phyloP scores from a whole-genome alignment of 2,797 vertebrate species.

The Oreochromis grahami region DNA sequence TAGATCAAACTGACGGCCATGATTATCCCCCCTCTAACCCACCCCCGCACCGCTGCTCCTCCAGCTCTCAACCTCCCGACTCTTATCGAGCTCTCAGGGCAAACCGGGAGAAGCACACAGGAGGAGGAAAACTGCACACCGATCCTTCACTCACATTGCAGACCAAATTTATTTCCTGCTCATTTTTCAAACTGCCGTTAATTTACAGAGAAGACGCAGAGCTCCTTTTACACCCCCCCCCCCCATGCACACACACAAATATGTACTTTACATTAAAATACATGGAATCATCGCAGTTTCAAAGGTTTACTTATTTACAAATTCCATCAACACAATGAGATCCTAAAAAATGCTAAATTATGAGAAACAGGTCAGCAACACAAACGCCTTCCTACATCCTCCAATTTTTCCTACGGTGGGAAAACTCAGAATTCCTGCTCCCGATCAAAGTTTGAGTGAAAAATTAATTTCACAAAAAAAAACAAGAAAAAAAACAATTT shows the following conservation, averaged over 20 bases:
- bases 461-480: neutral
- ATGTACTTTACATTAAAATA: neutral
- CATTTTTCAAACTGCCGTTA: slow-evolving; percentile 12
- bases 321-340: neutral
- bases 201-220: slow-evolving; percentile 8
- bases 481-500: neutral
- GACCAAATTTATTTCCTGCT: slow-evolving; percentile 26
- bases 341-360: slow-evolving; percentile 1
- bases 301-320: neutral
- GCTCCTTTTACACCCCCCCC: neutral
- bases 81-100: slow-evolving; percentile 35
- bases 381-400: slow-evolving; percentile 5
- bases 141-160: slow-evolving; percentile 11
- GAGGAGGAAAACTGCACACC: neutral
- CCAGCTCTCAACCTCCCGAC: neutral
- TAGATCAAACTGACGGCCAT: slow-evolving; percentile 73
- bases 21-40: slow-evolving; percentile 52
- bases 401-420: neutral
- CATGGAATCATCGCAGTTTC: neutral
- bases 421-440: slow-evolving; percentile 10
- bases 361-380: slow-evolving; percentile 19
- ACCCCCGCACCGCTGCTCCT: neutral
- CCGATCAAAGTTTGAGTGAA: neutral
- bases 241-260: neutral
- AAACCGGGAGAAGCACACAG: neutral